Percentiles rank a stretch among this genome's conserved stretches.
These are phyloP conservation scores for Taphrorychus bicolor DNA, from an alignment of 2,888 invertebrate genomes.

Conservation along the genomic window DNA sequence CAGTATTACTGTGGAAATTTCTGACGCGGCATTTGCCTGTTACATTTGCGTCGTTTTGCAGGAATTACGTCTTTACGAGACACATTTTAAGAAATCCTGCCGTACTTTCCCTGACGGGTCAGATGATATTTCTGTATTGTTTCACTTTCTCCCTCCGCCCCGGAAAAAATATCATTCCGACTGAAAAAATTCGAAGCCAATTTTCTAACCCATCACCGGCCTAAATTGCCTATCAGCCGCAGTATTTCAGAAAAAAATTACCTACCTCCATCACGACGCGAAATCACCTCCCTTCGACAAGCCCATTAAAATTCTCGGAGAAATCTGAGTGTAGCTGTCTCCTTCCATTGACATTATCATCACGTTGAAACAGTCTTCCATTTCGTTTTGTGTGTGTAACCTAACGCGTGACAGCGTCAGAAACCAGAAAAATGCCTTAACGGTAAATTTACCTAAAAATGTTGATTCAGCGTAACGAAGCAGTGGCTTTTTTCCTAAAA, in stretches of 20 bases:
- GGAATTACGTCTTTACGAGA: conserved; percentile 3
- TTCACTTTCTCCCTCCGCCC: not conserved
- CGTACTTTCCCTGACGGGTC: not conserved
- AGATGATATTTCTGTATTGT: not conserved
- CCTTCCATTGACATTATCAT: conserved; percentile 47
- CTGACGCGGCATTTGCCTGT: conserved; percentile 39
- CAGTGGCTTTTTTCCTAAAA: no score
- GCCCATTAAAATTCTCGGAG: conserved; percentile 36
- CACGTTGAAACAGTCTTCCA: conserved; percentile 46
- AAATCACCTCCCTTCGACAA: conserved; percentile 39
- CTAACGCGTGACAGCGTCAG: not conserved
- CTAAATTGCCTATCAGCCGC: conserved; percentile 39
- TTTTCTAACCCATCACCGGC: conserved; percentile 38
- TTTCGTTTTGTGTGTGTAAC: conserved; percentile 7
- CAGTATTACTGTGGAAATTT: conserved; percentile 47
- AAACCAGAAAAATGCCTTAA: no score
- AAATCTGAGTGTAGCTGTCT: conserved; percentile 39
- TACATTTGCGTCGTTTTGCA: conserved; percentile 45
- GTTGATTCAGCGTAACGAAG: no score
- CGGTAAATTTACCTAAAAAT: no score
- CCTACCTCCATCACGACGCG: conserved; percentile 31
- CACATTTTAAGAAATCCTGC: not conserved
- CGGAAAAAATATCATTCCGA: conserved; percentile 9
- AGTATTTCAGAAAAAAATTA: conserved; percentile 37
- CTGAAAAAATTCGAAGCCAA: conserved; percentile 26